Base-by-base conservation (phyloP, 2,888 invertebrate species). In the Coenonympha glycerion region DNA sequence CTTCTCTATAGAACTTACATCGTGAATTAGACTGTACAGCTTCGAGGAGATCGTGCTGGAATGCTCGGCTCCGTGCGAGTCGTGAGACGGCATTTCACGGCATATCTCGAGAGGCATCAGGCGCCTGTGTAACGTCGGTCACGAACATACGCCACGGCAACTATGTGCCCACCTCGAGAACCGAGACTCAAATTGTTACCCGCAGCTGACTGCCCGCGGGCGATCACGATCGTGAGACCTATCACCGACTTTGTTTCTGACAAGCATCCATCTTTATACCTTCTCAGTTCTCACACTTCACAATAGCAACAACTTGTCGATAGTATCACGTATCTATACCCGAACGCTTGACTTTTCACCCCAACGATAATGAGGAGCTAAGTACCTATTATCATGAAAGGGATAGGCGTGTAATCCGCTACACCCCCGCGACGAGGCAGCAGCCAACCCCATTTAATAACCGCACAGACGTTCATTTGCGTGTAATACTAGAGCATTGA, bases 21-120 rank as follows among this genome's bases (percentile, higher is more conserved):
- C n/a, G n/a, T n/a, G n/a, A n/a, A n/a, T n/a, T n/a, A n/a, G n/a
- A n/a, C n/a, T n/a, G n/a, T n/a, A n/a, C n/a, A 60, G 53, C 68
- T 69, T 69, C 51, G 57, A 58, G 68, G 73, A 68, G 64, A 69
- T 82, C 82, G 82, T 85, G 83, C 69, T 60, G 71, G 77, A 71
- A 80, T 79, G 70, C 62, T 66, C 69, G 64, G 71, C 63, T 70
- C 62, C 73, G 75, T 76, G 77, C 66, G 61, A 65, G 76, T 85
- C 84, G 85, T 85, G 84, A 82, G 77, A 73, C 76, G 78, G 81
- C 82, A 80, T 84, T 84, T 83, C 79, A 80, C 79, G 81, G 79
- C 73, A 64, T 86, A 86, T 86, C 86, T 76, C 65, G 58, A 66
- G 69, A 75, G 78, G 73, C 83, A 85, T 84, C 85, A 69, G 60